phyloP scores from a whole-genome alignment of 1,140 invertebrate genomes.

The Zophobas atratus region DNA sequence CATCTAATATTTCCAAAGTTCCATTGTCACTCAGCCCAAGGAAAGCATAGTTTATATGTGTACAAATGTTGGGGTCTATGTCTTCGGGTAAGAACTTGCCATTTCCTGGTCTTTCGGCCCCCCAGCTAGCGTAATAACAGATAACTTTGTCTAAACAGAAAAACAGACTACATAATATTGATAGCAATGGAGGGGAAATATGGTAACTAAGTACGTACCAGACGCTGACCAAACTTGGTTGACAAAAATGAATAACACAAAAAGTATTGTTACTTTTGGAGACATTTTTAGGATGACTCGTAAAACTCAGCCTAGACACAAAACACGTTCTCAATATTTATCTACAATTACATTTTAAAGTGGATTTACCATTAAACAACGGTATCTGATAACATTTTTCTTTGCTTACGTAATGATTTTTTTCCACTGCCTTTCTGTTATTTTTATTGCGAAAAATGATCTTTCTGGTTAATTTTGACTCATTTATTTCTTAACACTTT shows the following conservation, averaged over 20 bases:
- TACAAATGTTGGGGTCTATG: conserved; percentile 76
- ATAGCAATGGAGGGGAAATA: no score
- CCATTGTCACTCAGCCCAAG: conserved; percentile 69
- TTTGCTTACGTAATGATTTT: no score
- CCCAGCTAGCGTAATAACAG: conserved; percentile 77
- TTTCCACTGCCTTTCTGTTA: no score
- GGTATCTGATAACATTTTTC: no score
- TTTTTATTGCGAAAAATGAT: no score
- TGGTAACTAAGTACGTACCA: neutral
- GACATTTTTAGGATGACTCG: conserved; percentile 6
- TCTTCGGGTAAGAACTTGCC: conserved; percentile 72
- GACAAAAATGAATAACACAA: neutral
- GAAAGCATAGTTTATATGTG: conserved; percentile 80
- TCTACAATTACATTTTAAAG: no score
- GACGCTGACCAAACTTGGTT: neutral
- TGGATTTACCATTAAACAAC: no score
- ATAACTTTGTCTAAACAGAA: conserved; percentile 66
- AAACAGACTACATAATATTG: neutral
- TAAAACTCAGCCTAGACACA: neutral
- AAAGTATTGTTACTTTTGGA: neutral
- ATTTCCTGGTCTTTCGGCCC: conserved; percentile 70
- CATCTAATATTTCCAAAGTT: conserved; percentile 68
- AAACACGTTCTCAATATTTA: no score
- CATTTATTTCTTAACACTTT: no score
- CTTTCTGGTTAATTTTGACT: no score